Base-by-base conservation (phyloP, 2,113 vertebrate species). In the Microtus pennsylvanicus region DNA sequence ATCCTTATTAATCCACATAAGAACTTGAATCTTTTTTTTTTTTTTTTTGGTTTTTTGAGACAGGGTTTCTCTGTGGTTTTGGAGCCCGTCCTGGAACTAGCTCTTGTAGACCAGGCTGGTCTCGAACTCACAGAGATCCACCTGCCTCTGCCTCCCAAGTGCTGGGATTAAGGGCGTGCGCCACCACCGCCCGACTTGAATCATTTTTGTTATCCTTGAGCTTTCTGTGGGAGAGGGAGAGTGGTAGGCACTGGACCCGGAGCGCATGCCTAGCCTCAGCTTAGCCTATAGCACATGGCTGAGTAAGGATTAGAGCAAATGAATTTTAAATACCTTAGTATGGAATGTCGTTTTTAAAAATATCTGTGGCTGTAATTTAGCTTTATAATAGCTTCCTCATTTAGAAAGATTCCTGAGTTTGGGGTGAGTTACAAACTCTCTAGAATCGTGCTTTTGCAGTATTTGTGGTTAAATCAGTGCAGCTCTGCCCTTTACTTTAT, bases 401-500 rank as follows among this genome's bases (percentile, higher is more conserved):
- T 3, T 72, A 21, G 58, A 88, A 92, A 70, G 6, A 35, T 67
- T 88, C 55, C 14, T 30, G 1, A 92, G 75, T 92, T 87, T 87
- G 69, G 87, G 94, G 76, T 58, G 33, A 92, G 47, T 90, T 30
- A 0, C 1, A 72, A 88, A 76, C 50, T 28, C 33, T 94, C 21
- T 28, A 69, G 58, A 94, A 58, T 24, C 90, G 21, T 87, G 14
- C 85, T 92, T 83, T 92, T 35, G 58, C 42, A 16, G 1, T 77
- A 22, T 89, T 10, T 92, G 93, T 65, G 14, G 4, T 81, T 88
- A 61, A 91, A 30, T 89, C 22, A 47, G 14, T 88, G 93, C 28
- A 90, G 52, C 94, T 95, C 76, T 96, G 16, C 91, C 55, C 74
- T 75, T 82, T 89, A 61, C 28, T 69, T 42, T 86, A 33, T 47